These are phyloP conservation scores for human (Homo sapiens) DNA, from an alignment of 2,113 vertebrate genomes.

Conservation along the genomic window DNA sequence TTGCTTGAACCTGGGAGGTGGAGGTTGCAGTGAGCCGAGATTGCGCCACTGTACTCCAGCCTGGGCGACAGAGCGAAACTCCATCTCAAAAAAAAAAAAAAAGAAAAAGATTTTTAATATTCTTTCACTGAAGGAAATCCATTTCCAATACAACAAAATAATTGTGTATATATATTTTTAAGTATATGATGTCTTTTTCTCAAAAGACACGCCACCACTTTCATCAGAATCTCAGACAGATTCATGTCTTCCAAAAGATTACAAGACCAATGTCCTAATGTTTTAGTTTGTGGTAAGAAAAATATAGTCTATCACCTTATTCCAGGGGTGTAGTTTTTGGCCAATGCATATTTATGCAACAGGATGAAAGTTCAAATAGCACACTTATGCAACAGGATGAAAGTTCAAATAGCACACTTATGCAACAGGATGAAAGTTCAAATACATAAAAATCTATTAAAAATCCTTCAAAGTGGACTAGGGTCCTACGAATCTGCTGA, in stretches of 20 bases:
- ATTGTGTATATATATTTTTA: background rate
- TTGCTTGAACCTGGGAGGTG: too few relatives aligned
- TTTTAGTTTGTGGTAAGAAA: background rate
- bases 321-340: background rate
- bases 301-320: background rate
- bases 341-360: background rate
- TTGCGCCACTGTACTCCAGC: too few relatives aligned
- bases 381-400: background rate
- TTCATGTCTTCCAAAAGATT: background rate
- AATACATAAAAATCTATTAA: background rate
- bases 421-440: background rate
- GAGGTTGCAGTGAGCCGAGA: too few relatives aligned
- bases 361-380: too few relatives aligned
- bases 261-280: background rate
- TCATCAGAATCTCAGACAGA: background rate
- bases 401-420: background rate
- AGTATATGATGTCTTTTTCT: background rate
- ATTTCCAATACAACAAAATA: background rate
- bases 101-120: background rate
- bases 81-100: too few relatives aligned
- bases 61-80: too few relatives aligned
- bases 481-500: background rate
- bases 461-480: background rate
- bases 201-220: background rate
- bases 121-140: background rate